Conservation (phyloP, 2,113 vertebrate species). For the Cairina moschata region DNA sequence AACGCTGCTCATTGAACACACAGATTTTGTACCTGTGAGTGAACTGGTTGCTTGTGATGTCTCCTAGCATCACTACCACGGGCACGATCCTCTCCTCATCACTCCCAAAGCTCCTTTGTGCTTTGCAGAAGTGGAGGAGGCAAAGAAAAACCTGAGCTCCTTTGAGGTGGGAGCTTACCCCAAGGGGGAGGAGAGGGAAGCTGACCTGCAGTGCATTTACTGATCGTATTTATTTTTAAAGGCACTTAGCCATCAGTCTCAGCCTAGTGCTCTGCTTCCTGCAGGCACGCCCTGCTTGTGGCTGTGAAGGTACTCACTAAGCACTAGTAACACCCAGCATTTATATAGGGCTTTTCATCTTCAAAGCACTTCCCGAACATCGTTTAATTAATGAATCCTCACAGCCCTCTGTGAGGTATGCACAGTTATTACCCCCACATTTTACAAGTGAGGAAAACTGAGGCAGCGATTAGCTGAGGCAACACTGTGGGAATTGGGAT, state of each 20-base stretch:
- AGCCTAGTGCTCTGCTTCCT: slow-evolving; percentile 67
- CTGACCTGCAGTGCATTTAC: slow-evolving; percentile 51
- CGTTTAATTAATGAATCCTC: slow-evolving; percentile 71
- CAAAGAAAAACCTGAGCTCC: not conserved
- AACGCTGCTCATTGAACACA: not conserved
- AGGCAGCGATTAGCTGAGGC: slow-evolving; percentile 67
- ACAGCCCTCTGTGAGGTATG: slow-evolving; percentile 56
- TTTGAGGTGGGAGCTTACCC: slow-evolving; percentile 44
- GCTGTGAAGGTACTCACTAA: slow-evolving; percentile 69
- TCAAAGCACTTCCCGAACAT: slow-evolving; percentile 70
- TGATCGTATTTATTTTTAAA: slow-evolving; percentile 53
- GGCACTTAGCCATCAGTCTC: slow-evolving; percentile 51
- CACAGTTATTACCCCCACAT: slow-evolving; percentile 64
- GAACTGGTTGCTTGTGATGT: not conserved
- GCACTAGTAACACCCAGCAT: slow-evolving; percentile 70
- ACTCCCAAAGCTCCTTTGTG: not conserved
- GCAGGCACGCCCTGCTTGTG: slow-evolving; percentile 67
- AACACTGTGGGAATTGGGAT: slow-evolving; percentile 58
- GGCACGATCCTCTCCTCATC: not conserved
- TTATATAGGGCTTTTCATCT: slow-evolving; percentile 73
- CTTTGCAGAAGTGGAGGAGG: slow-evolving; percentile 12
- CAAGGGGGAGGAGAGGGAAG: not conserved
- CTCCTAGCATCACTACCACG: not conserved
- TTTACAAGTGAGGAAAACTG: slow-evolving; percentile 67
- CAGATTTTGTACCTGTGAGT: not conserved